Percentiles rank a stretch among this genome's conserved stretches.
phyloP scores from a whole-genome alignment of 1,140 invertebrate species.

The Sinella curviseta region DNA sequence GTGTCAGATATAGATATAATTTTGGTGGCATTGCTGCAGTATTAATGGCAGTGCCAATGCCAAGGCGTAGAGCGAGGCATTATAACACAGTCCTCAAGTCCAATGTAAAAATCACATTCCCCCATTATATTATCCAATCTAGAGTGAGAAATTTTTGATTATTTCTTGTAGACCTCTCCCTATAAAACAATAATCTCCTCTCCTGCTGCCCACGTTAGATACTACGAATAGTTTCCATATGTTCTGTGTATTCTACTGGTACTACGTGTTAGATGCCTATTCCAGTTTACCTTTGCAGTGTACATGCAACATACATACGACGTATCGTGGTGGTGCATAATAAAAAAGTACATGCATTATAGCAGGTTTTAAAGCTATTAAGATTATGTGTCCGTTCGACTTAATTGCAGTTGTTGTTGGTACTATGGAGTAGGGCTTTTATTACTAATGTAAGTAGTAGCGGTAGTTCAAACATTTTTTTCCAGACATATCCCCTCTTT shows the following conservation, averaged over 20 bases:
- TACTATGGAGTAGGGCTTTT: too few species aligned
- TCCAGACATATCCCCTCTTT: too few species aligned
- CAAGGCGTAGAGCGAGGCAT: neutral
- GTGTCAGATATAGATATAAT: constrained; percentile 14
- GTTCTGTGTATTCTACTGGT: neutral
- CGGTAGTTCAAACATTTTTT: too few species aligned
- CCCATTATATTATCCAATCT: neutral
- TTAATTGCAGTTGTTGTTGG: constrained; percentile 13
- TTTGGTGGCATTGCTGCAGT: neutral
- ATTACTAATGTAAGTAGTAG: neutral
- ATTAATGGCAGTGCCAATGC: neutral
- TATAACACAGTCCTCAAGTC: neutral
- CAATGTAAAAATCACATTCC: neutral
- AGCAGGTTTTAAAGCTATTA: neutral
- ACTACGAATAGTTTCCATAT: too few species aligned
- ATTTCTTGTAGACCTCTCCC: neutral
- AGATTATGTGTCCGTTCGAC: neutral
- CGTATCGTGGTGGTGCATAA: too few species aligned
- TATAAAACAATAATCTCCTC: too few species aligned
- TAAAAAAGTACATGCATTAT: too few species aligned
- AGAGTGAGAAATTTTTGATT: constrained; percentile 8
- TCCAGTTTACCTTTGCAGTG: too few species aligned
- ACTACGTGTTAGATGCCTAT: too few species aligned
- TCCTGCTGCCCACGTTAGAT: too few species aligned
- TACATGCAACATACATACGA: too few species aligned